A percentile compares a stretch with the other conserved stretches of the same genome.
Evolutionary conservation across 2,888 invertebrate species (phyloP).

Genomic region (Beris morrisii): DNA sequence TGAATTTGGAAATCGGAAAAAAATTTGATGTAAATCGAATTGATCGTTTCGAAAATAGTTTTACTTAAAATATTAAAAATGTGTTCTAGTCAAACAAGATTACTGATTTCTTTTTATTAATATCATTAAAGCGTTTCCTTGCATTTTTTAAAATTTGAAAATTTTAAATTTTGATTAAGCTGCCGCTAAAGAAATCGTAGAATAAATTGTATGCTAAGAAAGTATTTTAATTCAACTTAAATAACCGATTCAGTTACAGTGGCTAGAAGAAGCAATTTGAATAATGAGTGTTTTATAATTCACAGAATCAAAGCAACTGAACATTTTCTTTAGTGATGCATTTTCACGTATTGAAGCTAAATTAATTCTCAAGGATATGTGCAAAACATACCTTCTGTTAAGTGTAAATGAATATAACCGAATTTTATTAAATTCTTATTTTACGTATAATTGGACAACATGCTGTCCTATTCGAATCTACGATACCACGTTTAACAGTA

Average conservation of each 20-base stretch:
- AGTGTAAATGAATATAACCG: no score
- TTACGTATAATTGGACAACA: no score
- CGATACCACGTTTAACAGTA: no score
- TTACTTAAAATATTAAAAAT: background rate
- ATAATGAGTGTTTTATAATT: background rate
- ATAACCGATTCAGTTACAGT: background rate
- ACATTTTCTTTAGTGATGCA: background rate
- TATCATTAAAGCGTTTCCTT: slow-evolving; percentile 22
- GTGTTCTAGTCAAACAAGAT: background rate
- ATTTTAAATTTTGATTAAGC: slow-evolving; percentile 29
- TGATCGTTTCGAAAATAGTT: background rate
- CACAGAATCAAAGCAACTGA: background rate
- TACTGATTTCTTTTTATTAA: background rate
- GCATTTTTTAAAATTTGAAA: slow-evolving; percentile 9
- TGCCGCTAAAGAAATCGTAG: slow-evolving; percentile 4
- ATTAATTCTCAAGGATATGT: no score
- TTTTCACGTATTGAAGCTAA: no score
- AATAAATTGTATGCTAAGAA: background rate
- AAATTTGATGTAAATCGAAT: no score
- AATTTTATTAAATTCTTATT: no score
- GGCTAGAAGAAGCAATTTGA: background rate
- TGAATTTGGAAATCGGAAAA: no score
- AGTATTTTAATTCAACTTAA: background rate
- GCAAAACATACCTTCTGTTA: no score
- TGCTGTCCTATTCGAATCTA: no score